phyloP scores from a whole-genome alignment of 1,140 invertebrate species.

The Dryas iulia region DNA sequence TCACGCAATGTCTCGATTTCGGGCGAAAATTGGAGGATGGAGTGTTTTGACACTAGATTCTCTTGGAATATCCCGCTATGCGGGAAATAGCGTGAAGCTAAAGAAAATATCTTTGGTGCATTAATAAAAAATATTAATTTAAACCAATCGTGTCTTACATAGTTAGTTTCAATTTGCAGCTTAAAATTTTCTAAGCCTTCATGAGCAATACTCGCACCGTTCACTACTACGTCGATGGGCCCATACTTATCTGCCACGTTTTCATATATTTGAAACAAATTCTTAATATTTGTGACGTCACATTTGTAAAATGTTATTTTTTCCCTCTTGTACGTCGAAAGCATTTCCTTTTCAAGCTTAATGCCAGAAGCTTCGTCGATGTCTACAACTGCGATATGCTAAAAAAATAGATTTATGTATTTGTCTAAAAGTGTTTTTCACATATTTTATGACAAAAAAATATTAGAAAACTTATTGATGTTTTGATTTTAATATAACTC shows the following conservation, averaged over 20 bases:
- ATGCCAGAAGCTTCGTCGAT: neutral
- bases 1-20: no score
- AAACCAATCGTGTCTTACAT: no score
- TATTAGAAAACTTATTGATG: no score
- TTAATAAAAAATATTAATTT: no score
- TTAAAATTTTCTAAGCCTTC: slow-evolving; percentile 41
- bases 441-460: no score
- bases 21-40: no score
- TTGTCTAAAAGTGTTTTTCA: no score
- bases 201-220: slow-evolving; percentile 81
- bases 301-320: slow-evolving; percentile 73
- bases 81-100: no score
- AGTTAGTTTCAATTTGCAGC: slow-evolving; percentile 46
- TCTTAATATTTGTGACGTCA: slow-evolving; percentile 82
- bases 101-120: no score
- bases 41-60: no score
- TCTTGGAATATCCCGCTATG: no score
- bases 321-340: slow-evolving; percentile 32
- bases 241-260: slow-evolving; percentile 77
- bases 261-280: slow-evolving; percentile 82
- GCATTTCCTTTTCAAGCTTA: slow-evolving; percentile 33
- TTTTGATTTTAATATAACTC: no score
- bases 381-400: slow-evolving; percentile 15
- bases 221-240: slow-evolving; percentile 82
- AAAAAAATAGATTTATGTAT: neutral